These are phyloP conservation scores for Gari tellinella DNA, from an alignment of 2,888 invertebrate genomes.

Conservation along the genomic window DNA sequence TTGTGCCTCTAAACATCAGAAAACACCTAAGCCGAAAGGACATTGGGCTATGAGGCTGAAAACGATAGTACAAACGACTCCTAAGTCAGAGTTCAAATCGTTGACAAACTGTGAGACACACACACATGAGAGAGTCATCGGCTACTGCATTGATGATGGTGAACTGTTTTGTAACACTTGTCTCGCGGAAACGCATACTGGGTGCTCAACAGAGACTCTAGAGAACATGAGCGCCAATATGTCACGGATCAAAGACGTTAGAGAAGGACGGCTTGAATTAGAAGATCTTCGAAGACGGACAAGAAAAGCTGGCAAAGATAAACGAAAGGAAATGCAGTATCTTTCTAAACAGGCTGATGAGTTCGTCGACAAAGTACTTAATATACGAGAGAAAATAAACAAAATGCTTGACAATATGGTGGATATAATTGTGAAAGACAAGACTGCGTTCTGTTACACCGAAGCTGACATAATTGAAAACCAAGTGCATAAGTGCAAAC, in stretches of 20 bases:
- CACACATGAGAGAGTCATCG: conserved; percentile 21
- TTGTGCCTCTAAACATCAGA: conserved; percentile 45
- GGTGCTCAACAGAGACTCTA: conserved; percentile 33
- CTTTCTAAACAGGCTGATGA: conserved; percentile 39
- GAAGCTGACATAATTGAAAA: conserved; percentile 37
- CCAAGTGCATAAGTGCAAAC: conserved; percentile 24
- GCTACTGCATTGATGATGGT: conserved; percentile 46
- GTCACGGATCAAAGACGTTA: conserved; percentile 26
- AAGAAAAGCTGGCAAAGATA: conserved; percentile 25
- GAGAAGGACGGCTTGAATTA: conserved; percentile 35
- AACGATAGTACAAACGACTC: conserved; percentile 1
- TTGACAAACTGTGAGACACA: conserved; percentile 45
- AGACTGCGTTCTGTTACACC: conserved; percentile 33
- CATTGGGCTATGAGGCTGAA: conserved; percentile 50
- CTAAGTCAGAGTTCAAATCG: conserved; percentile 27
- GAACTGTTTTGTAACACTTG: conserved; percentile 45
- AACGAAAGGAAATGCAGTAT: conserved; percentile 33
- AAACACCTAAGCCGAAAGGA: conserved; percentile 41
- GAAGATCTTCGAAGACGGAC: conserved; percentile 32
- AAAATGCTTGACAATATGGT: conserved; percentile 44
- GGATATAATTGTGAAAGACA: conserved; percentile 32
- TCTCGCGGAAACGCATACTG: conserved; percentile 28
- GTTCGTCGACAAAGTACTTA: conserved; percentile 26
- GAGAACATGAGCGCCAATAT: conserved; percentile 34
- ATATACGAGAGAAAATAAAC: conserved; percentile 35